Conservation (phyloP, 1,140 invertebrate genomes). For the Drosophila kepulauana region DNA sequence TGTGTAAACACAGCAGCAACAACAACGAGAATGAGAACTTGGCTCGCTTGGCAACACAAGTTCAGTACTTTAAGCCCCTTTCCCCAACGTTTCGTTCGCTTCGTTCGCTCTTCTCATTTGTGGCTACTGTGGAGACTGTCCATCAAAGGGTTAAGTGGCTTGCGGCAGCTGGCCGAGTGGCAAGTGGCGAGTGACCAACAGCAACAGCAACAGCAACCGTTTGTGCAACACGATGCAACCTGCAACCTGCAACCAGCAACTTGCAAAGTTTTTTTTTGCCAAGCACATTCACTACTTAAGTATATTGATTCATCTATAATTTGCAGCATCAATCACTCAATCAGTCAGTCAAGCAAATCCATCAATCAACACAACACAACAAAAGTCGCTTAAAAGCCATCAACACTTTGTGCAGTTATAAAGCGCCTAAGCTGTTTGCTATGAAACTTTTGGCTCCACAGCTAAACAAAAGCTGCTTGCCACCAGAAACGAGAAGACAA, state of each 20-base stretch:
- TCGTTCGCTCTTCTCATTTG: constrained; percentile 52
- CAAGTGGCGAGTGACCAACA: neutral
- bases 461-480: neutral
- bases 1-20: constrained; percentile 67
- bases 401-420: neutral
- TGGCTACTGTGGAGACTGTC: constrained; percentile 55
- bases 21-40: neutral
- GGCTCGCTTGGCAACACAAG: neutral
- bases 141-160: constrained; percentile 74
- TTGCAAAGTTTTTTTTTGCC: constrained; percentile 20
- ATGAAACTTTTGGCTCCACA: neutral
- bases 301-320: constrained; percentile 3
- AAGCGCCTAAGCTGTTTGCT: constrained; percentile 5
- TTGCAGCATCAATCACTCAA: constrained; percentile 4
- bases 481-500: neutral
- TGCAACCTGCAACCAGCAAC: constrained; percentile 29
- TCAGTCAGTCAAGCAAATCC: constrained; percentile 4
- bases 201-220: constrained; percentile 4
- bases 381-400: neutral
- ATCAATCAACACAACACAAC: neutral
- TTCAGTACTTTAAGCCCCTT: neutral
- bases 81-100: too few species aligned
- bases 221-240: constrained; percentile 46
- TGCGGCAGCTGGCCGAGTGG: constrained; percentile 39
- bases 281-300: neutral